Conservation (phyloP, 2,797 vertebrate species). For the Lepilemur ruficaudatus region DNA sequence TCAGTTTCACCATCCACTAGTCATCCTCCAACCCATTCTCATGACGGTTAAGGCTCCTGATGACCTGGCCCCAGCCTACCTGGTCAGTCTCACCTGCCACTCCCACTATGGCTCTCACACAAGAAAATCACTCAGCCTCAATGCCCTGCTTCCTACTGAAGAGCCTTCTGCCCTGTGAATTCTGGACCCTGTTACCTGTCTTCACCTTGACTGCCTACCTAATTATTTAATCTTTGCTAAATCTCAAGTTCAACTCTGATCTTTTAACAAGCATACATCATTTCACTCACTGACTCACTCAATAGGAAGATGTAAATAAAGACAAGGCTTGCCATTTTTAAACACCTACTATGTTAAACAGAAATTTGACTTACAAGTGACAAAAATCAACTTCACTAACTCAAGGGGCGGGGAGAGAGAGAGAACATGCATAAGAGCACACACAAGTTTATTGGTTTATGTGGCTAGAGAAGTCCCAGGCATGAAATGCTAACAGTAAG, state of each 20-base stretch:
- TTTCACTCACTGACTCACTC: not conserved
- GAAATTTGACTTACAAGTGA: not conserved
- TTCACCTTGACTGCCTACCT: not conserved
- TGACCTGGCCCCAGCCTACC: not conserved
- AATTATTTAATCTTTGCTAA: not conserved
- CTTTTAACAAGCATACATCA: not conserved
- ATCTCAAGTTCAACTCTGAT: not conserved
- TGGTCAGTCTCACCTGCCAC: not conserved
- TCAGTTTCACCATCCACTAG: not conserved
- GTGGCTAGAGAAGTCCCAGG: not conserved
- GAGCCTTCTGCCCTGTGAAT: not conserved
- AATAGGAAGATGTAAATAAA: constrained; percentile 1
- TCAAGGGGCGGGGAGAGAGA: not conserved
- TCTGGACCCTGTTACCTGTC: not conserved
- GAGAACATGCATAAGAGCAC: not conserved
- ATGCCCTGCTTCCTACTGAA: not conserved
- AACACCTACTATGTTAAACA: not conserved
- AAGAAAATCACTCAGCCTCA: not conserved
- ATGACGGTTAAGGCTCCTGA: not conserved
- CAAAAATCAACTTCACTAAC: not conserved
- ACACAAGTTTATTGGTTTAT: not conserved
- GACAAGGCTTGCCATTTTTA: not conserved
- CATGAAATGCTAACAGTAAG: not conserved
- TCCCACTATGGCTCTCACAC: not conserved
- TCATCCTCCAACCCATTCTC: not conserved